Conservation (phyloP, 2,888 invertebrate species). For the Lasioglossum zephyrum region DNA sequence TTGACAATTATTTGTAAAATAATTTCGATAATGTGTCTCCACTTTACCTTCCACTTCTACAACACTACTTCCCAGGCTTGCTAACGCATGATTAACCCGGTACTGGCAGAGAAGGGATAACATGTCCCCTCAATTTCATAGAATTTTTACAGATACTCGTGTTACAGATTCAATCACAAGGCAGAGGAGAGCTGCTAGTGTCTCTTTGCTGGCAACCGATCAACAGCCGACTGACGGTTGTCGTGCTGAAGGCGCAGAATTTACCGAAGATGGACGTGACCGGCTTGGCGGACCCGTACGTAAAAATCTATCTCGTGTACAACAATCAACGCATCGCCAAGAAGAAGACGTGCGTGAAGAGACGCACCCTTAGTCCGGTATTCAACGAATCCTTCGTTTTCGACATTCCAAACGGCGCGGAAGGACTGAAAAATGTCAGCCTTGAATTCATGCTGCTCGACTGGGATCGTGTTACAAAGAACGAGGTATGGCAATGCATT, state of each 20-base stretch:
- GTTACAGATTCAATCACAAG: constrained; percentile 93
- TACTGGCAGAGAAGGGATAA: too few relatives aligned
- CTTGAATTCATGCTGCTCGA: constrained; percentile 96
- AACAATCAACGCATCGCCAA: constrained; percentile 99
- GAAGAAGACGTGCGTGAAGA: constrained; percentile 99
- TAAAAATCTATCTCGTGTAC: constrained; percentile 98
- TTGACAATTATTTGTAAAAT: too few relatives aligned
- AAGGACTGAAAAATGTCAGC: constrained; percentile 92
- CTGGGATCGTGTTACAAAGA: constrained; percentile 99
- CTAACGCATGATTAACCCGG: too few relatives aligned
- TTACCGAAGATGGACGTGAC: constrained; percentile 99
- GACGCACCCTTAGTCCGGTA: constrained; percentile 98
- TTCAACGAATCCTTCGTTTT: constrained; percentile 99
- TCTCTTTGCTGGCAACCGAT: constrained; percentile 99
- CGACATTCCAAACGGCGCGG: constrained; percentile 94
- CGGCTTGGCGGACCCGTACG: constrained; percentile 98
- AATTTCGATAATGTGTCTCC: too few relatives aligned
- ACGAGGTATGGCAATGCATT: constrained; percentile 87
- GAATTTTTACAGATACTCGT: too few relatives aligned
- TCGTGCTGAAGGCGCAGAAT: constrained; percentile 98
- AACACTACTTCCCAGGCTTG: too few relatives aligned
- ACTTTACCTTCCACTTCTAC: too few relatives aligned
- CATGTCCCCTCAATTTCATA: too few relatives aligned
- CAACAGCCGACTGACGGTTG: constrained; percentile 97
- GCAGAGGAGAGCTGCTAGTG: constrained; percentile 97